These are phyloP conservation scores for Hemaris fuciformis DNA, from an alignment of 2,888 invertebrate species.

Conservation along the genomic window DNA sequence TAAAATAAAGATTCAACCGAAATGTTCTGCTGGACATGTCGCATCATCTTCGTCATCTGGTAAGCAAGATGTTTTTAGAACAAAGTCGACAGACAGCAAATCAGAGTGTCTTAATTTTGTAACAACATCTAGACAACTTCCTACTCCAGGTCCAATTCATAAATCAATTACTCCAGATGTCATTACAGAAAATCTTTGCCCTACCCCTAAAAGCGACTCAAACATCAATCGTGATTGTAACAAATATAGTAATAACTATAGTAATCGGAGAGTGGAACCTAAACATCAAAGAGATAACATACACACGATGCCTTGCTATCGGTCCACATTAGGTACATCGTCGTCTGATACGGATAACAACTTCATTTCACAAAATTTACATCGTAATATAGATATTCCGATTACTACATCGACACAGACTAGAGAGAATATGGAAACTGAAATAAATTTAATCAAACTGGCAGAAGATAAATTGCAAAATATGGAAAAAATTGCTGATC, in stretches of 20 bases:
- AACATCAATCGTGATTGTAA: background rate
- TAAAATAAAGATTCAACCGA: constrained; percentile 21
- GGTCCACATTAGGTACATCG: constrained; percentile 32
- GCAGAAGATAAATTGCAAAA: constrained; percentile 72
- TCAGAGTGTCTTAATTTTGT: constrained; percentile 43
- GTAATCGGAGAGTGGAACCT: constrained; percentile 2
- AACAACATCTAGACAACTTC: constrained; percentile 39
- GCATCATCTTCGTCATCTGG: constrained; percentile 38
- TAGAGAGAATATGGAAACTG: constrained; percentile 46
- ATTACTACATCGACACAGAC: constrained; percentile 64
- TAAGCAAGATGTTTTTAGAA: constrained; percentile 27
- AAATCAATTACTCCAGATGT: background rate
- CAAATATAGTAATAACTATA: background rate
- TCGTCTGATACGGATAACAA: constrained; percentile 46
- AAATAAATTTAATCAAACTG: constrained; percentile 60
- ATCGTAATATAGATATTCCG: constrained; percentile 31
- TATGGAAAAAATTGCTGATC: constrained; percentile 75
- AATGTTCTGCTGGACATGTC: constrained; percentile 14
- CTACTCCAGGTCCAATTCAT: background rate
- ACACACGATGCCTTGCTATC: constrained; percentile 23
- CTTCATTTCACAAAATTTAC: constrained; percentile 24
- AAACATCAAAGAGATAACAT: constrained; percentile 10
- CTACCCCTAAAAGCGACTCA: background rate
- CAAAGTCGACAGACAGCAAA: constrained; percentile 17
- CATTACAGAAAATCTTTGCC: no score